Base-by-base conservation (phyloP, 2,797 vertebrate species). In the Tadarida brasiliensis region DNA sequence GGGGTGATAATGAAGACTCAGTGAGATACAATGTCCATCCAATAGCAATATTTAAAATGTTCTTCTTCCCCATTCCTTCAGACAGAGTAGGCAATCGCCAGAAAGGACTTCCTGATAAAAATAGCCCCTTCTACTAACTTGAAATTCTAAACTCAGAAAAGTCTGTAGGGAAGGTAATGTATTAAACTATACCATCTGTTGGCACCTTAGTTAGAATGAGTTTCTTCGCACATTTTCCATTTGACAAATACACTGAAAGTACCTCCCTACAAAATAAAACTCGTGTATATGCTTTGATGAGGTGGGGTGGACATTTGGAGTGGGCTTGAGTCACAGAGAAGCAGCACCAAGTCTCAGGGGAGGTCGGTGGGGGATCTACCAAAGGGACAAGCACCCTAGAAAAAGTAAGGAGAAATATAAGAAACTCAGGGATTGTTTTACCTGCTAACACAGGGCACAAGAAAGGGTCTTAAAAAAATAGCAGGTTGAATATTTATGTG, bases 61-160 rank as follows among this genome's bases (percentile, higher is more conserved):
- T 47, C 17, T 47, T 51, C 10, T 83, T 61, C 20, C 44, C 1
- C 26, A 19, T 81, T 57, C 7, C 57, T 63, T 82, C 26, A 68
- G 30, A 47, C 7, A 68, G 49, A 54, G 49, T 59, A 44, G 20
- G 0, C 7, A n/a, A 28, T 73, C 12, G 22, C 14, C 8, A 80
- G 8, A 51, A 94, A 77, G 11, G 7, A 76, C 2, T 84, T 91
- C 20, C 30, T 87, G 24, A 49, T 56, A 74, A 93, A 70, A 93
- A 78, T 10, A 73, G 5, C n/a, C 11, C 1, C 22, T 28, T 70
- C 35, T 70, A 47, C 24, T 85, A 61, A 82, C 11, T 33, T 89
- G 35, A 95, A 78, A 63, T 89, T 63, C 49, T 56, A 56, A 91
- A 78, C 15, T 35, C 51, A 87, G 30, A 61, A 86, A 67, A 82